Base-by-base conservation (phyloP, 2,888 invertebrate genomes). In the Chouioia cunea region DNA sequence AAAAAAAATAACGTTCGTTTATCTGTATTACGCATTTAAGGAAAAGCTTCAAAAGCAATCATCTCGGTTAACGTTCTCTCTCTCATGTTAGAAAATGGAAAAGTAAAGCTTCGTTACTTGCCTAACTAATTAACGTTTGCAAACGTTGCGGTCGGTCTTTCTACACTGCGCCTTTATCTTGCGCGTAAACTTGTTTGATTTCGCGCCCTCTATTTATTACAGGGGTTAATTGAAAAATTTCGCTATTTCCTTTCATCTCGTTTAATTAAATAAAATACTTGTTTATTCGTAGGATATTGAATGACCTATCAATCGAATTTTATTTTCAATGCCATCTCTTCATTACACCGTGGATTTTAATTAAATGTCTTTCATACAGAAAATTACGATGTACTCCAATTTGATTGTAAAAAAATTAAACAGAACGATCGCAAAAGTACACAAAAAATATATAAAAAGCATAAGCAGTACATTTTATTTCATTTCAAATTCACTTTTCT, bases 111-210 rank as follows among this genome's bases (percentile, higher is more conserved):
- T 65, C 48, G 52, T 62, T 65, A 50, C 65, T 48, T 44, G 47
- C n/a, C 60, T 47, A 56, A 64, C 57, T 65, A 73, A 71, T 69
- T 71, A 71, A 71, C 52, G 56, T 46, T 53, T 53, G 53, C 44
- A 66, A 57, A 58, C 44, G 50, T 15, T 66, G 71, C 58, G 63
- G 64, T 72, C 47, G 70, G 54, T 43, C 23, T 64, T 58, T n/a
- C n/a, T n/a, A n/a, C 44, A 23, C 18, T 44, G 53, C 54, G 59
- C 50, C 48, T 63, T 60, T 12, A 60, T 70, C 62, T 63, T 62
- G 22, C 16, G 56, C 48, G 15, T 43, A 59, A 70, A 65, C 18
- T 69, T 43, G 18, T 23, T 64, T 46, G 64, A 62, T 63, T 69
- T 46, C 43, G 6, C 2, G 20, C 43, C 44, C 65, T 57, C 27